Percentiles rank a stretch among this genome's conserved stretches.
Evolutionary conservation across 2,888 invertebrate species (phyloP).

Genomic region (Lutraria lutraria): DNA sequence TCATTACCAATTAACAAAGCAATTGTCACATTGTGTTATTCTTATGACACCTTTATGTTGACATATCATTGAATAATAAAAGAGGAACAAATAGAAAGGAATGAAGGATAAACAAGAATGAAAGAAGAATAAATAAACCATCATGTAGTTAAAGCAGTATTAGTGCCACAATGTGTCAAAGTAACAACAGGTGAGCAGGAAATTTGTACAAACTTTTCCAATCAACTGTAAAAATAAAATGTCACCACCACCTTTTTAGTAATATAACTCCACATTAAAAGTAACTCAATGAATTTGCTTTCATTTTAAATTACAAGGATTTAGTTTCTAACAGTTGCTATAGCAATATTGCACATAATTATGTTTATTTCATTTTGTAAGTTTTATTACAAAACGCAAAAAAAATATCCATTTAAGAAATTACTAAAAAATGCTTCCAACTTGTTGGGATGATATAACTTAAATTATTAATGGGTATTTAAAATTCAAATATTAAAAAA

Average conservation of each 20-base stretch:
- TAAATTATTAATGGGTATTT: no score
- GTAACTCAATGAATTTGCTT: no score
- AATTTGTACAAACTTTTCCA: slow-evolving; percentile 11
- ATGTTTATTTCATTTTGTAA: no score
- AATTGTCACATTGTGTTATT: slow-evolving; percentile 20
- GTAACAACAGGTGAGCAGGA: slow-evolving; percentile 7
- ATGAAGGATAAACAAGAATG: slow-evolving; percentile 41
- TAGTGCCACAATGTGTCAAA: slow-evolving; percentile 47
- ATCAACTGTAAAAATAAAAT: slow-evolving; percentile 7
- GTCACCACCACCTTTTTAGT: not conserved
- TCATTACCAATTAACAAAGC: slow-evolving; percentile 43
- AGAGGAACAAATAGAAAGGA: slow-evolving; percentile 45
- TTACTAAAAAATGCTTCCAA: no score
- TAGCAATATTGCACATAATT: no score
- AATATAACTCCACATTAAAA: no score
- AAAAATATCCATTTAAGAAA: no score
- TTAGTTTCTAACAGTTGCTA: no score
- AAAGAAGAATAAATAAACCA: slow-evolving; percentile 49
- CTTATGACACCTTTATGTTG: slow-evolving; percentile 54
- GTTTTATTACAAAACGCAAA: no score
- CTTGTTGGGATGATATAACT: no score
- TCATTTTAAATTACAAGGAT: no score
- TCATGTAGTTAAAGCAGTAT: slow-evolving; percentile 48
- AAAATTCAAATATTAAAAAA: not conserved
- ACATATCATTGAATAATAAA: slow-evolving; percentile 32